Evolutionary conservation across 2,888 invertebrate species (phyloP), one percentile per base, ranked within the genome.

Genomic region (Leucophenga montana): DNA sequence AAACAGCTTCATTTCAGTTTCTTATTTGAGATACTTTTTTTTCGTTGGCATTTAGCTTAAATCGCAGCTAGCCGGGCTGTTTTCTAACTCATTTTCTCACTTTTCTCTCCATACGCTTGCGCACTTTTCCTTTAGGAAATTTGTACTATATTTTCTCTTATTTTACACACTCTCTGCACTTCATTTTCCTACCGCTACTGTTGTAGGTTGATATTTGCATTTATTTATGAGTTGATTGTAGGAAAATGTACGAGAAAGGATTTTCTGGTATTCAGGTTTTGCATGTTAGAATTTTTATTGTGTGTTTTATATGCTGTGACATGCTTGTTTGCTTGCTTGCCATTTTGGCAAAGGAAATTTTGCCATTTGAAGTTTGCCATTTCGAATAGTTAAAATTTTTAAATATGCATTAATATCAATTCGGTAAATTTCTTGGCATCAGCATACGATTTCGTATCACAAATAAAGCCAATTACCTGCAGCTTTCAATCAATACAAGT

Each of bases 171-270:
- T 27, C 46, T 50, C 8, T 50, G n/a, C 16, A 50, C 2, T 14
- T 50, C 3, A 6, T 50, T n/a, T 50, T 13, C 18, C 6, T n/a
- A 5, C 13, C 8, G n/a, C 13, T 50, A 16, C 13, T 33, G 16
- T 61, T 64, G 44, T 64, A 22, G 27, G 62, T 64, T 64, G 18
- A 62, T 62, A 62, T 62, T 62, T 62, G 61, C 61, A 62, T 62
- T 62, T 44, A 31, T 31, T 62, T 62, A 44, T 62, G 44, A 62
- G 61, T 62, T 44, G 61, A 18, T 18, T 62, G 44, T 62, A 44
- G 61, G 61, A 64, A 64, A 64, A 64, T 20, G 46, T 22, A 64
- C 22, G 22, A 46, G 27, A 39, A 46, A 64, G 46, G 46, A 64
- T 46, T 64, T 64, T 48, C 39, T 39, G 18, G 16, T 39, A 33